These are phyloP conservation scores for Sinosuthora webbiana DNA, from an alignment of 2,113 vertebrate genomes.

Conservation along the genomic window DNA sequence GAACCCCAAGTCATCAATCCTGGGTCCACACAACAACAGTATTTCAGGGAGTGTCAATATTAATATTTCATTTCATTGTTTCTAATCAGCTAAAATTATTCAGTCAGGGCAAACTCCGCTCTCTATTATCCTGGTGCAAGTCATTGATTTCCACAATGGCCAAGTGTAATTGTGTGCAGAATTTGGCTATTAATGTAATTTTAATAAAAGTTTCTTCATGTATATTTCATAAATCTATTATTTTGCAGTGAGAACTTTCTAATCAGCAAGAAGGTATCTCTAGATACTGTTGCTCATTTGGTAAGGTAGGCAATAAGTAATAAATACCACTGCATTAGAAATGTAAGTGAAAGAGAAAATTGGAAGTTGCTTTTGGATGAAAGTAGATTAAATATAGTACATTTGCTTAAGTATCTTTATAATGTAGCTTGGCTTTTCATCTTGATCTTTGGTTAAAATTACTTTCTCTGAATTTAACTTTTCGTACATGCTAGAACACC, in stretches of 20 bases:
- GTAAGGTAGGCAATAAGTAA: conserved; percentile 43
- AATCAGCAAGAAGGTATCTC: conserved; percentile 49
- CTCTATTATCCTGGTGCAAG: conserved; percentile 39
- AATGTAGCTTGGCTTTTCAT: conserved; percentile 41
- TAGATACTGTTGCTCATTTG: conserved; percentile 42
- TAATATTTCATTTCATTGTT: conserved; percentile 53
- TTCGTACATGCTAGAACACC: background rate
- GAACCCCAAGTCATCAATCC: background rate
- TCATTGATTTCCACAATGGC: conserved; percentile 42
- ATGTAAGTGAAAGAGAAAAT: conserved; percentile 56
- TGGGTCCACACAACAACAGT: background rate
- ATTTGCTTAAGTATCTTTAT: conserved; percentile 48
- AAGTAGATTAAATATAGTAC: conserved; percentile 49
- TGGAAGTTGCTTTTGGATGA: conserved; percentile 41
- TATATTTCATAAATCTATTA: conserved; percentile 57
- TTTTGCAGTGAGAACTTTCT: conserved; percentile 44
- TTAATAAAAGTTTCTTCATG: conserved; percentile 64
- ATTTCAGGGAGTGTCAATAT: conserved; percentile 37
- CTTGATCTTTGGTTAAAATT: conserved; percentile 41
- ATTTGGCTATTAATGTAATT: conserved; percentile 62
- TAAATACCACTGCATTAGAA: conserved; percentile 49
- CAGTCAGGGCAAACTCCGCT: background rate
- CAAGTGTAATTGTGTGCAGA: conserved; percentile 60
- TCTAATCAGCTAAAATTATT: conserved; percentile 52
- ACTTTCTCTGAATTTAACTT: conserved; percentile 32